phyloP scores from a whole-genome alignment of 2,888 invertebrate species.

The Drosophila neoperkinsi region DNA sequence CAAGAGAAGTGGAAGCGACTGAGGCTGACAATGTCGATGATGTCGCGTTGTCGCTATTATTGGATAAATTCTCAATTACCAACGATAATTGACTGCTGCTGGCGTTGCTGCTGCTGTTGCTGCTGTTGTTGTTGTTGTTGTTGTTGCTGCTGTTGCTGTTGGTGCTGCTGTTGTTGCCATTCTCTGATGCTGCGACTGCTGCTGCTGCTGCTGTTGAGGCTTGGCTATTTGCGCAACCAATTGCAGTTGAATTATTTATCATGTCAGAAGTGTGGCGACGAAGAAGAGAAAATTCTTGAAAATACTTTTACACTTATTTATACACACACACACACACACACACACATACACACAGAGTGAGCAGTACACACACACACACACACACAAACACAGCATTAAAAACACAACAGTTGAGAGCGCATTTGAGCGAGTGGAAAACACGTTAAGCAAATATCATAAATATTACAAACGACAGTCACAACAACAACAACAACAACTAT shows the following conservation, averaged over 20 bases:
- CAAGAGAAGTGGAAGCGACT: constrained; percentile 29
- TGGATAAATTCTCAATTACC: constrained; percentile 85
- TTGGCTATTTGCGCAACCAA: constrained; percentile 76
- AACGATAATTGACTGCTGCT: constrained; percentile 83
- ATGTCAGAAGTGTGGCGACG: constrained; percentile 66
- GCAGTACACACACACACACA: constrained; percentile 41
- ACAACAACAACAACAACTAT: constrained; percentile 54
- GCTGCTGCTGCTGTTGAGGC: constrained; percentile 44
- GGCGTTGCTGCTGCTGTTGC: constrained; percentile 41
- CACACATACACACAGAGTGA: constrained; percentile 29
- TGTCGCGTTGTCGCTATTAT: constrained; percentile 73
- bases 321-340: constrained; percentile 52
- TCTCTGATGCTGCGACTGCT: constrained; percentile 19
- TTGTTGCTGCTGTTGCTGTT: constrained; percentile 40
- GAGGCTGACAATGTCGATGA: constrained; percentile 52
- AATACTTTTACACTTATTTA: constrained; percentile 74
- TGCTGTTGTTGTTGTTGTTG: constrained; percentile 16
- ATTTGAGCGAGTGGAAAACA: constrained; percentile 67
- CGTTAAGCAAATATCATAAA: constrained; percentile 74
- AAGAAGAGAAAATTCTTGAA: constrained; percentile 77
- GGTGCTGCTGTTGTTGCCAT: constrained; percentile 46
- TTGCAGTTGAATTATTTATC: constrained; percentile 80
- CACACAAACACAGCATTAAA: constrained; percentile 55
- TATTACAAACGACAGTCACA: constrained; percentile 54
- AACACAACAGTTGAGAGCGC: constrained; percentile 48